These are phyloP conservation scores for Eriocheir sinensis DNA, from an alignment of 1,140 invertebrate genomes.

Conservation along the genomic window DNA sequence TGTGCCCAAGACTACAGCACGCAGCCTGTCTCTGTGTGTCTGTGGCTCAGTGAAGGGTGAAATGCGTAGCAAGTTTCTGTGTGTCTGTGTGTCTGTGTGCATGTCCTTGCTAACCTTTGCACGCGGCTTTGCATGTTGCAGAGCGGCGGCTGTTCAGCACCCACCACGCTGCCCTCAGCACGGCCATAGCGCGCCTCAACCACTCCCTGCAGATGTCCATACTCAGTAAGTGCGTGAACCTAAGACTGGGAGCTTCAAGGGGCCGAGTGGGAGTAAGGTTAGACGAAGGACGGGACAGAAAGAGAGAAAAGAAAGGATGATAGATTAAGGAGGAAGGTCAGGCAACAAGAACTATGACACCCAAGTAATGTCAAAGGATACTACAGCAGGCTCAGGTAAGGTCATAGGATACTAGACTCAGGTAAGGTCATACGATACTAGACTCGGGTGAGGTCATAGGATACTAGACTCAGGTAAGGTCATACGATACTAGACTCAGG, in stretches of 20 bases:
- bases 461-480: too few relatives aligned
- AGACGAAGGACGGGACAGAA: not conserved
- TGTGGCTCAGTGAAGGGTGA: not conserved
- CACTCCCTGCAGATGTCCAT: conserved; percentile 85
- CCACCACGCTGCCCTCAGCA: conserved; percentile 84
- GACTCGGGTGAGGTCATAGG: too few relatives aligned
- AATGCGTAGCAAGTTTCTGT: not conserved
- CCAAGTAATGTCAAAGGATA: too few relatives aligned
- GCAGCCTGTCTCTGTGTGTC: not conserved
- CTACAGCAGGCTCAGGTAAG: not conserved
- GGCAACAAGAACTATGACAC: not conserved
- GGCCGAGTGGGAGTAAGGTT: not conserved
- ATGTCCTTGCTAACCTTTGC: not conserved
- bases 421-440: too few relatives aligned
- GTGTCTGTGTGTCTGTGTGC: not conserved
- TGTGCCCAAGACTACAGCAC: not conserved
- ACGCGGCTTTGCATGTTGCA: conserved; percentile 81
- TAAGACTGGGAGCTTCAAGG: not conserved
- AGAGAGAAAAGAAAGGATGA: not conserved
- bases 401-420: not conserved
- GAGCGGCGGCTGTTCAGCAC: conserved; percentile 84
- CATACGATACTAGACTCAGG: too few relatives aligned
- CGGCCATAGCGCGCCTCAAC: conserved; percentile 84
- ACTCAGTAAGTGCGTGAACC: conserved; percentile 44
- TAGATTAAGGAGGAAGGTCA: not conserved